phyloP scores from a whole-genome alignment of 2,113 vertebrate genomes.

The Barnardius zonarius region DNA sequence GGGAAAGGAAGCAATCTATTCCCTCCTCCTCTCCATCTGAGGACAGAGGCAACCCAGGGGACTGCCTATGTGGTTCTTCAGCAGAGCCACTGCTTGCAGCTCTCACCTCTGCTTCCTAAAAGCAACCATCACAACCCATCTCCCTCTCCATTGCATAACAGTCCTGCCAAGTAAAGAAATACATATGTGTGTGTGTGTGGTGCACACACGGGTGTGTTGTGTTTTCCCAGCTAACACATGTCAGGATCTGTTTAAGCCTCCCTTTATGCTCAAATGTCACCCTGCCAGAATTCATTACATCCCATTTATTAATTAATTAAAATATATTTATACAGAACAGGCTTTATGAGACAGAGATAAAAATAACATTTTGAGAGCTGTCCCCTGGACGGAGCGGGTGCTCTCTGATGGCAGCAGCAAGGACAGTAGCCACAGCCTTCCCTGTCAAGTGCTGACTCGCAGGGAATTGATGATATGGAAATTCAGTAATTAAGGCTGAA shows the following conservation, averaged over 20 bases:
- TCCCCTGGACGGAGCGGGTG: constrained; percentile 33
- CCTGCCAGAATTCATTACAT: constrained; percentile 81
- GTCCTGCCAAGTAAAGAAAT: neutral
- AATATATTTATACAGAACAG: constrained; percentile 77
- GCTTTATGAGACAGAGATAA: constrained; percentile 73
- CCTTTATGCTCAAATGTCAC: constrained; percentile 79
- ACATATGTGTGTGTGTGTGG: neutral
- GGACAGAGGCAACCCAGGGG: neutral
- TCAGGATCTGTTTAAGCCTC: constrained; percentile 74
- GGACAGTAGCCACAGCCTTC: constrained; percentile 12
- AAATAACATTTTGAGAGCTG: constrained; percentile 76
- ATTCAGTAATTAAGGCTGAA: constrained; percentile 31
- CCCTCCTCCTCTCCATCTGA: neutral
- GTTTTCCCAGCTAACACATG: constrained; percentile 72
- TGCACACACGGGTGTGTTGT: neutral
- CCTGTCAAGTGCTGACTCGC: constrained; percentile 16
- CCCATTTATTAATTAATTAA: constrained; percentile 83
- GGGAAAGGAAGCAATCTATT: neutral
- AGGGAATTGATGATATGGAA: constrained; percentile 42
- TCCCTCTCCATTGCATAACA: neutral
- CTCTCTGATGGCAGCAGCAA: constrained; percentile 54
- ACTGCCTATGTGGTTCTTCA: neutral
- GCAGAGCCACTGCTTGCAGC: neutral
- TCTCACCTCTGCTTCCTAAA: neutral
- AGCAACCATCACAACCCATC: neutral